These are phyloP conservation scores for Cistogaster globosa DNA, from an alignment of 2,888 invertebrate genomes.

Conservation along the genomic window DNA sequence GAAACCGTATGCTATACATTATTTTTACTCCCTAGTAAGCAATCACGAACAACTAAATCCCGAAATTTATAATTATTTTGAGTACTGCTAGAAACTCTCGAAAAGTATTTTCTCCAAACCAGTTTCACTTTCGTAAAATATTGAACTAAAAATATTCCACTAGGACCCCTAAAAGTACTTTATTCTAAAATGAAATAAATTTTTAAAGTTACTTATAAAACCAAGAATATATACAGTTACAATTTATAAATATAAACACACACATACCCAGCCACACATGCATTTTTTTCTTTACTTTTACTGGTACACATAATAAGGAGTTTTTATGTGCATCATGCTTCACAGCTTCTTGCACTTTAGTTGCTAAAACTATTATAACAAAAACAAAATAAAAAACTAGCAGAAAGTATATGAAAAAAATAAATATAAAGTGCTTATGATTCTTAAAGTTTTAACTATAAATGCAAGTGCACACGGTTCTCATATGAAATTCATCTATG, in stretches of 20 bases:
- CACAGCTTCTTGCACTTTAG: constrained; percentile 71
- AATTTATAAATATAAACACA: not conserved
- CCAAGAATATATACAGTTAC: too few relatives aligned
- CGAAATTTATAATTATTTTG: too few relatives aligned
- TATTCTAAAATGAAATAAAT: not conserved
- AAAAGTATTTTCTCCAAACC: not conserved
- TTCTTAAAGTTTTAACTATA: constrained; percentile 50
- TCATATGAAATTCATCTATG: constrained; percentile 4
- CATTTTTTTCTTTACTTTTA: constrained; percentile 52
- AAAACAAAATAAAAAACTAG: not conserved
- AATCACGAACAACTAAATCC: too few relatives aligned
- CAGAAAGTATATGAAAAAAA: constrained; percentile 43
- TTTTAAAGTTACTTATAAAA: not conserved
- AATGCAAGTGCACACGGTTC: not conserved
- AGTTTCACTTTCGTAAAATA: not conserved
- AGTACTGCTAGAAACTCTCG: too few relatives aligned
- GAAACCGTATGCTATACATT: too few relatives aligned
- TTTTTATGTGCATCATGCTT: constrained; percentile 66
- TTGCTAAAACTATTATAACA: constrained; percentile 59
- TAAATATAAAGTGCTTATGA: constrained; percentile 63
- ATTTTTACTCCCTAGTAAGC: too few relatives aligned
- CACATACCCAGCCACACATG: constrained; percentile 11
- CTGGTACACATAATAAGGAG: constrained; percentile 35
- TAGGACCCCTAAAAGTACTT: not conserved
- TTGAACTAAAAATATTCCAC: not conserved